Conservation (phyloP, 35 echinoderm and acorn worm genomes). For the Eucidaris tribuloides region DNA sequence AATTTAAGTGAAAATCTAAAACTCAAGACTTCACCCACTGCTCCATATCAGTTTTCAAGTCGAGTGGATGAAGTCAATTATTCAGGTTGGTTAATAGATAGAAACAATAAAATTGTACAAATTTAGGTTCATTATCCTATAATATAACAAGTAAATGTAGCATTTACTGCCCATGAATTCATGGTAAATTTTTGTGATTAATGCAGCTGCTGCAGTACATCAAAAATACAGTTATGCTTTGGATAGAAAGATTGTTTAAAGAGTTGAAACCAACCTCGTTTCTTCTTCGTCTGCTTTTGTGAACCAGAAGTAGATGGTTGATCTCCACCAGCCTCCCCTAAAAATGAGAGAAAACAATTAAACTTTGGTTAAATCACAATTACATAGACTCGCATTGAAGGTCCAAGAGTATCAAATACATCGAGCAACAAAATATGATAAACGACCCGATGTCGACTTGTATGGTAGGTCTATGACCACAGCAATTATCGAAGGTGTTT, state of each 20-base stretch:
- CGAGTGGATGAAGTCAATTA: no score
- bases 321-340: not conserved
- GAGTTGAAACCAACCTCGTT: not conserved
- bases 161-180: no score
- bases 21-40: no score
- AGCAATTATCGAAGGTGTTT: not conserved
- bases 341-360: not conserved
- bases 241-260: not conserved
- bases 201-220: not conserved
- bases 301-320: not conserved
- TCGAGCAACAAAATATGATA: not conserved
- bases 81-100: no score
- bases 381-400: no score
- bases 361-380: not conserved
- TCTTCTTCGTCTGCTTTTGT: not conserved
- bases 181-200: not conserved
- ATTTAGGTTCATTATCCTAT: no score
- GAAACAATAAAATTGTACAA: no score
- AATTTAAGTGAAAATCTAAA: no score
- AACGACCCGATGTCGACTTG: not conserved
- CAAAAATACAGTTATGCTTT: not conserved
- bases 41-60: no score
- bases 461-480: not conserved
- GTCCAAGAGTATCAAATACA: no score
- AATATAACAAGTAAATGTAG: no score